A percentile compares a stretch with the other conserved stretches of the same genome.
These are phyloP conservation scores for Castor canadensis DNA, from an alignment of 2,113 vertebrate genomes.

Conservation along the genomic window DNA sequence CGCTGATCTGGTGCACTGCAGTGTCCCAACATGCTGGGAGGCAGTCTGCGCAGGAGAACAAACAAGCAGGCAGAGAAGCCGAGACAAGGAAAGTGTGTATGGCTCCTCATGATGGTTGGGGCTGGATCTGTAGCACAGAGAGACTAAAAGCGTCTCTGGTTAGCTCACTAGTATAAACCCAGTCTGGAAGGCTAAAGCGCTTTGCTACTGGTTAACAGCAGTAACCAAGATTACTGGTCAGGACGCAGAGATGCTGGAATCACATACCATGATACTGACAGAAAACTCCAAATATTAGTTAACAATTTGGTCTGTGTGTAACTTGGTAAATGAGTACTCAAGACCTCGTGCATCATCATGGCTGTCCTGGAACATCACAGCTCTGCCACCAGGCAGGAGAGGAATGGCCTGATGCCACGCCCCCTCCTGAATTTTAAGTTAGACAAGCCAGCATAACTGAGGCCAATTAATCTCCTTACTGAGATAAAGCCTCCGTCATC, in stretches of 20 bases:
- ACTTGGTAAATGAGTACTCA: background rate
- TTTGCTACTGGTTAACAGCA: background rate
- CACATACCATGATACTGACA: background rate
- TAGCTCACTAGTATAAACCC: background rate
- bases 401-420: background rate
- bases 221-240: background rate
- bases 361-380: background rate
- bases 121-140: background rate
- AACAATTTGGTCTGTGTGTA: background rate
- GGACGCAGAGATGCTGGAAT: background rate
- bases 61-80: background rate
- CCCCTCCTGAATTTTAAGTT: background rate
- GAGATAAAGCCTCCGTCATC: background rate
- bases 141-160: background rate
- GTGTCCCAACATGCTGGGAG: background rate
- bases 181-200: background rate
- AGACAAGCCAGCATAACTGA: background rate
- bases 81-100: background rate
- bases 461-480: background rate
- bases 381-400: background rate
- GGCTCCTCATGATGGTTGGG: background rate
- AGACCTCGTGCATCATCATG: background rate
- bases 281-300: background rate
- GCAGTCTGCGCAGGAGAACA: background rate
- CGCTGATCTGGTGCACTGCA: background rate